Evolutionary conservation across 2,888 invertebrate genomes (phyloP).

Genomic region (Stegophylla sp.): DNA sequence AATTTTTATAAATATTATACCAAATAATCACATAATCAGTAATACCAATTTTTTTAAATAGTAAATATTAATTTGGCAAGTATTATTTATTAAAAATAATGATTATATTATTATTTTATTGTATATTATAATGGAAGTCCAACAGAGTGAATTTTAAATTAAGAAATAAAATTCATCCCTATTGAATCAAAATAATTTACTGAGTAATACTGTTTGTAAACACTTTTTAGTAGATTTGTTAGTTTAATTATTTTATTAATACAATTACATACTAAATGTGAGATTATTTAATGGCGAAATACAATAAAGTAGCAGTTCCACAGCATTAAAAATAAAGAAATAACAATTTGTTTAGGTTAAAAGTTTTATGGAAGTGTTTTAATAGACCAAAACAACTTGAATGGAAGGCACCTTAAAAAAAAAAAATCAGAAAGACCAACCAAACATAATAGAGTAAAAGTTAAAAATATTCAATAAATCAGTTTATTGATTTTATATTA

Average conservation of each 20-base stretch:
- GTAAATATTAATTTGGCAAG: constrained; percentile 23
- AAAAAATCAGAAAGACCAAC: background rate
- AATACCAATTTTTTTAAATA: background rate
- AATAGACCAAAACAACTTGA: background rate
- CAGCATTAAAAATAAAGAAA: background rate
- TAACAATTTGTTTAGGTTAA: background rate
- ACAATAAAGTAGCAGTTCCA: constrained; percentile 1
- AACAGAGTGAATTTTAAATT: background rate
- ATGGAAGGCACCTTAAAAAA: constrained; percentile 12
- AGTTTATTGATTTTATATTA: constrained; percentile 1
- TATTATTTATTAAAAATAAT: constrained; percentile 3
- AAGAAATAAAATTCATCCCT: background rate
- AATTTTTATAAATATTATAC: background rate
- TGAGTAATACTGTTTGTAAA: background rate
- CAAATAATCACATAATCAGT: background rate
- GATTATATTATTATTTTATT: no score
- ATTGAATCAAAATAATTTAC: background rate
- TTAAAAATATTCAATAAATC: background rate
- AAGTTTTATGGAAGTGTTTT: background rate
- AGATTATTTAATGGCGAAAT: background rate
- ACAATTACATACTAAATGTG: background rate
- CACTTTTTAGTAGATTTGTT: background rate
- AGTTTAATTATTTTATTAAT: background rate
- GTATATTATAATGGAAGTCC: background rate
- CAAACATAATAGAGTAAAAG: background rate